Evolutionary conservation across 1,140 invertebrate genomes (phyloP), one percentile per base, ranked within the genome.

Genomic region (Pogonognathellus flavescens): DNA sequence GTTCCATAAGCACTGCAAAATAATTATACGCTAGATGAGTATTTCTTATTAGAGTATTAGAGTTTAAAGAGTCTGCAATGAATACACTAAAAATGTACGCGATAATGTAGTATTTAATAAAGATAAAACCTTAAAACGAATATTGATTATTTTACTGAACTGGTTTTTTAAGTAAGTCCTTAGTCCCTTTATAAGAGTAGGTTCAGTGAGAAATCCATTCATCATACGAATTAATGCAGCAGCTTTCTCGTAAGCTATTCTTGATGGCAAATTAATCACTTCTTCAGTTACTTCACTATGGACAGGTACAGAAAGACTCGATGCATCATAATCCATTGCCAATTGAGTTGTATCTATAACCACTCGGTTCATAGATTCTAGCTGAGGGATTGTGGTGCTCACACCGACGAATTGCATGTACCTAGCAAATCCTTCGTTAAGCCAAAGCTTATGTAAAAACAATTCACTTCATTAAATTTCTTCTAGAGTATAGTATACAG

Each of bases 221-320:
- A 95, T 92, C 95, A 96, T 96, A 60, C 95, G 92, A 1, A 96
- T 91, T 11, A 96, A 90, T 14, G 93, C 92, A 0, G 93, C 94
- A 55, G 94, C 95, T 91, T 93, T 93, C n/a, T 83, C 55, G 52
- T 87, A 87, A 49, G 80, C 49, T 18, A 88, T 82, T 60, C 49
- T 55, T 22, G 66, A 72, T 90, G 91, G 31, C 93, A 92, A 88
- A 93, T 70, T 22, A 6, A 25, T 92, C 84, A 92, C 90, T 3
- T 92, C 91, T 86, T 92, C 89, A 10, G 89, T 60, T 14, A 93
- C 92, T 4, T 90, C 90, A n/a, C 92, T 90, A 81, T 92, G 92
- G 60, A 94, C 91, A 7, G 93, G 93, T 89, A 93, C 93, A 3
- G 93, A 93, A 6, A 6, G 90, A 90, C 20, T 0, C n/a, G 92